These are phyloP conservation scores for Chrysolina americana DNA, from an alignment of 2,888 invertebrate genomes.

Conservation along the genomic window DNA sequence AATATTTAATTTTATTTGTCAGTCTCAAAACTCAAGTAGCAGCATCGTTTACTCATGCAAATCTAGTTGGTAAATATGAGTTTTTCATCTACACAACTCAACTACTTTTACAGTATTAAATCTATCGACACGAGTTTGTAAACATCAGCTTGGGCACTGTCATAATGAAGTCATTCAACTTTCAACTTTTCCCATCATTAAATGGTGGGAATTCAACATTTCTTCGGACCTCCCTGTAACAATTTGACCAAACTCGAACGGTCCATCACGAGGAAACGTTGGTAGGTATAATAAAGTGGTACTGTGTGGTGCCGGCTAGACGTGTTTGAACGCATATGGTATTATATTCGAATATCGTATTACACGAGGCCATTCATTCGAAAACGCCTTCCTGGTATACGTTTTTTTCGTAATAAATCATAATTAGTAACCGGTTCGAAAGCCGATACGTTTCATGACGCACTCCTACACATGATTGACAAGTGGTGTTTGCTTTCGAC, in stretches of 20 bases:
- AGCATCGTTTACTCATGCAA: too few species aligned
- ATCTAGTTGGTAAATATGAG: too few species aligned
- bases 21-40: too few species aligned
- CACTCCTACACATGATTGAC: conserved; percentile 14
- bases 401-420: conserved; percentile 28
- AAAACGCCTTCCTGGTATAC: conserved; percentile 32
- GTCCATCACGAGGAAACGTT: conserved; percentile 18
- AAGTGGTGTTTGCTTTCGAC: conserved; percentile 22
- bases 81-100: too few species aligned
- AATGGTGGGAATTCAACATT: not conserved
- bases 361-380: conserved; percentile 24
- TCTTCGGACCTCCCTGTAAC: not conserved
- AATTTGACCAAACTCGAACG: not conserved
- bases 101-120: too few species aligned
- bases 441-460: conserved; percentile 11
- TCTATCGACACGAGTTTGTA: too few species aligned
- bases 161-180: not conserved
- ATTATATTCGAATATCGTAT: conserved; percentile 32
- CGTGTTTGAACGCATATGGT: conserved; percentile 33
- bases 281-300: conserved; percentile 26
- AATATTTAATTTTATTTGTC: too few species aligned
- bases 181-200: not conserved
- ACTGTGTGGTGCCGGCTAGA: conserved; percentile 25
- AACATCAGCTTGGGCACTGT: too few species aligned
- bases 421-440: conserved; percentile 23